phyloP scores from a whole-genome alignment of 2,797 vertebrate species.

The Labeo calbasu region DNA sequence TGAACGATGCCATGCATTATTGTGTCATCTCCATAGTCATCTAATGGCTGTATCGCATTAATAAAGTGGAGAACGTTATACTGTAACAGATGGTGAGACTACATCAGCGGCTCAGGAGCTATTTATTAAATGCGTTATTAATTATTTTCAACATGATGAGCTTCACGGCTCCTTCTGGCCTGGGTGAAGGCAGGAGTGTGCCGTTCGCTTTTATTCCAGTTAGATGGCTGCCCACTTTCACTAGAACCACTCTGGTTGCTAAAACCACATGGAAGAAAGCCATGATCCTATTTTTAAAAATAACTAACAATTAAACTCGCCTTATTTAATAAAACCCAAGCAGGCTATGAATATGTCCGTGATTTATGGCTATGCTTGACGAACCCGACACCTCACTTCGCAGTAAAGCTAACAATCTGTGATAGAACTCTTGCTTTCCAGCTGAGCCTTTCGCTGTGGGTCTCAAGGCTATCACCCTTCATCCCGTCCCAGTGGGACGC shows the following conservation, averaged over 20 bases:
- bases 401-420: constrained; percentile 52
- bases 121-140: constrained; percentile 86
- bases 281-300: constrained; percentile 13
- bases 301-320: constrained; percentile 4
- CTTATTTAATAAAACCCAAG: constrained; percentile 36
- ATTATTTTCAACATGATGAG: constrained; percentile 83
- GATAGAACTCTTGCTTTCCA: constrained; percentile 50
- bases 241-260: not conserved
- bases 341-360: constrained; percentile 31
- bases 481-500: constrained; percentile 48
- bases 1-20: constrained; percentile 81
- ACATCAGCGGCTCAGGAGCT: constrained; percentile 78
- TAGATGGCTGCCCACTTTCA: constrained; percentile 55
- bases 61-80: constrained; percentile 77
- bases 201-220: constrained; percentile 65
- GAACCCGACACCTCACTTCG: constrained; percentile 32
- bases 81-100: constrained; percentile 81
- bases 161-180: constrained; percentile 76
- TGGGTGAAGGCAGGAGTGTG: constrained; percentile 63
- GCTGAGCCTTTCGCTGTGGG: constrained; percentile 54
- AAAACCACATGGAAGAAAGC: not conserved
- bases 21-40: constrained; percentile 77
- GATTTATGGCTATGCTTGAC: constrained; percentile 39
- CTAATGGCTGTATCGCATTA: constrained; percentile 80
- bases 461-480: constrained; percentile 48